A percentile compares a stretch with the other conserved stretches of the same genome.
Conservation (phyloP, 2,797 vertebrate species). For the Threskiornis aethiopicus region DNA sequence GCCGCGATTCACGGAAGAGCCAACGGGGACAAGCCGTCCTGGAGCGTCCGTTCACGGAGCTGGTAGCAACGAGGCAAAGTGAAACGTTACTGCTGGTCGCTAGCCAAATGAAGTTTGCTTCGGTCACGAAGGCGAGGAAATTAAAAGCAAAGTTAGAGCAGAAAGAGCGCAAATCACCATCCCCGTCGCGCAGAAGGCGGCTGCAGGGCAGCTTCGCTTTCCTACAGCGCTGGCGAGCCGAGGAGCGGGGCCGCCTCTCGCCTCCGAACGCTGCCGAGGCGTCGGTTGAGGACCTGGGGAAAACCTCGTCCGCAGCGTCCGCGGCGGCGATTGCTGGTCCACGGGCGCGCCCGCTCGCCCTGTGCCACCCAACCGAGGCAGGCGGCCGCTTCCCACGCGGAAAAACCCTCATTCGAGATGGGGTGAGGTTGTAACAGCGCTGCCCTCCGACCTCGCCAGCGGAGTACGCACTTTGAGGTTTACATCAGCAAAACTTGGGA, state of each 20-base stretch:
- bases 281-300: not conserved
- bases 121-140: not conserved
- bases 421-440: too few species aligned
- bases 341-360: not conserved
- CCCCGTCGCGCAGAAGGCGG: not conserved
- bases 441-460: not conserved
- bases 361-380: rapidly evolving
- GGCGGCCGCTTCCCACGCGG: not conserved
- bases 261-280: not conserved
- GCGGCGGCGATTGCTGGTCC: not conserved
- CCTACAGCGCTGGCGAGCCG: not conserved
- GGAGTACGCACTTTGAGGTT: not conserved
- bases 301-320: not conserved
- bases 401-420: not conserved
- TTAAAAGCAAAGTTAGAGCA: not conserved
- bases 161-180: not conserved
- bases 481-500: not conserved
- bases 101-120: not conserved
- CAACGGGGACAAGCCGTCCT: rapidly evolving
- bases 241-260: not conserved
- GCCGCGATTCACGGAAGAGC: rapidly evolving
- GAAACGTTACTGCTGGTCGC: rapidly evolving
- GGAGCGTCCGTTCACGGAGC: not conserved
- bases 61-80: not conserved
- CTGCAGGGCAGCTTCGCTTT: not conserved